Evolutionary conservation across 2,888 invertebrate species (phyloP).

Genomic region (Agrilus cyanescens): DNA sequence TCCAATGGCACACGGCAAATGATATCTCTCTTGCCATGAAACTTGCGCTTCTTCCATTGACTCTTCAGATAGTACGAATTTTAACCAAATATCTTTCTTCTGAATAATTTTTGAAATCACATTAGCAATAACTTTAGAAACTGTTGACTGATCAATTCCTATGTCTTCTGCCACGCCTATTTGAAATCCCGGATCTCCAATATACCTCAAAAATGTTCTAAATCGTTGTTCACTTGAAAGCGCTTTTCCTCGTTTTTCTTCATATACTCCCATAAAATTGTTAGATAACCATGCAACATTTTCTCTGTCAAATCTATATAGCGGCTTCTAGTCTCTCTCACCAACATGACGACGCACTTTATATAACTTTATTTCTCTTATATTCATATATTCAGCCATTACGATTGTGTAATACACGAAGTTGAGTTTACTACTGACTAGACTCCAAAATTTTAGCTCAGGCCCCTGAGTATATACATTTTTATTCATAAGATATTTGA

Average conservation of each 20-base stretch:
- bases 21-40: conserved; percentile 4
- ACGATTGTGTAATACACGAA: not conserved
- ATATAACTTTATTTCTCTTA: conserved; percentile 7
- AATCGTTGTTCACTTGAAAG: conserved; percentile 6
- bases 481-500: conserved; percentile 2
- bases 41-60: conserved; percentile 2
- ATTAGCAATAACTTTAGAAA: conserved; percentile 4
- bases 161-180: conserved; percentile 9
- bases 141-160: conserved; percentile 6
- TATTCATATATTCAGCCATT: conserved; percentile 7
- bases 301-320: conserved; percentile 4
- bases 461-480: not conserved
- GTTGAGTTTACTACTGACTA: conserved; percentile 1
- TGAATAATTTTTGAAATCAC: conserved; percentile 1
- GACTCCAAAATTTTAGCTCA: not conserved
- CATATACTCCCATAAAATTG: conserved; percentile 5
- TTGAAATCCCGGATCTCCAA: conserved; percentile 8
- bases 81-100: conserved; percentile 5
- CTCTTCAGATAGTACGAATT: conserved; percentile 1
- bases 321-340: conserved; percentile 2
- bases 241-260: conserved; percentile 6
- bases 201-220: conserved; percentile 6
- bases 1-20: conserved; percentile 7
- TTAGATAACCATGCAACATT: conserved; percentile 4
- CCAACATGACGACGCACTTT: conserved; percentile 6